A percentile compares a stretch with the other conserved stretches of the same genome.
These are phyloP conservation scores for Helostoma temminkii DNA, from an alignment of 2,797 vertebrate species.

Conservation along the genomic window DNA sequence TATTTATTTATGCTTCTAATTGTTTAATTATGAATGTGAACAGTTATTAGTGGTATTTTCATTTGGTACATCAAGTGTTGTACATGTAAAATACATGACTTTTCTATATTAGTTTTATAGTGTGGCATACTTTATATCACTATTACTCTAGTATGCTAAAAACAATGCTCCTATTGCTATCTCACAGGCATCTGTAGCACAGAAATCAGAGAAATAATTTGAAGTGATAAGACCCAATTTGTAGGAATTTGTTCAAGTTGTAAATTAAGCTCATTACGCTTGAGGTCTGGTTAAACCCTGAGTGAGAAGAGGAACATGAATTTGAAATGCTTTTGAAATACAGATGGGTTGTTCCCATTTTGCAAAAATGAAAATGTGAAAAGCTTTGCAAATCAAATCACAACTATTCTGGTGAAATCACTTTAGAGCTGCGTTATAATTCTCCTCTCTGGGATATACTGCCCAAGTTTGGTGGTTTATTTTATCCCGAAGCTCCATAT, in stretches of 20 bases:
- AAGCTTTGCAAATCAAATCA: constrained; percentile 64
- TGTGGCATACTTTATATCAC: not conserved
- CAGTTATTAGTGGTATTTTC: too few relatives aligned
- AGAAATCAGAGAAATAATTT: constrained; percentile 62
- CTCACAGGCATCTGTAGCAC: constrained; percentile 55
- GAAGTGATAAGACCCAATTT: constrained; percentile 70
- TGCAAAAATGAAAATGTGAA: constrained; percentile 60
- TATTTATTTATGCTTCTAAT: not conserved
- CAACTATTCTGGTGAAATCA: constrained; percentile 37
- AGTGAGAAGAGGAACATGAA: constrained; percentile 52
- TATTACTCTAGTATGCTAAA: constrained; percentile 24
- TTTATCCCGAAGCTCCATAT: constrained; percentile 17
- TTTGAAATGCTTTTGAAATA: constrained; percentile 67
- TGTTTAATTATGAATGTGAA: not conserved
- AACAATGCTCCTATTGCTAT: constrained; percentile 47
- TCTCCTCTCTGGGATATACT: constrained; percentile 48
- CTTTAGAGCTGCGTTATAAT: constrained; percentile 11
- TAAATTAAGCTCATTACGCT: constrained; percentile 70
- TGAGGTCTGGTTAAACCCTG: constrained; percentile 62
- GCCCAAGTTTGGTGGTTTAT: constrained; percentile 24
- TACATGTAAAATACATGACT: not conserved
- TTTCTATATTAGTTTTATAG: not conserved
- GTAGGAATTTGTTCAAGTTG: constrained; percentile 69
- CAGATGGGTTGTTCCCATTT: constrained; percentile 48
- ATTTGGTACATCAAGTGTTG: too few relatives aligned